Percentiles rank a stretch among this genome's conserved stretches.
phyloP scores from a whole-genome alignment of 2,888 invertebrate genomes.

The Microplitis manilae region DNA sequence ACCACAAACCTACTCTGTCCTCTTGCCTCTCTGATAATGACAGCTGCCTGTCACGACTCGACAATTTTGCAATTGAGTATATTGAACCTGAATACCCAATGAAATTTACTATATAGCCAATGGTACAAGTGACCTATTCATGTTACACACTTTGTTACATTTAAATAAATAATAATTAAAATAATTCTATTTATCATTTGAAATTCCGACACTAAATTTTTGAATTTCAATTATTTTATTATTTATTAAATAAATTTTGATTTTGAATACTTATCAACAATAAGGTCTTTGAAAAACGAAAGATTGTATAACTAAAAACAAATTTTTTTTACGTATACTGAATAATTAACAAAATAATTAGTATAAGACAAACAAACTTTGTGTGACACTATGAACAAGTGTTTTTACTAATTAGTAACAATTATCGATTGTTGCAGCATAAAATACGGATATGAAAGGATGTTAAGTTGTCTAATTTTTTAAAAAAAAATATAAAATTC shows the following conservation, averaged over 20 bases:
- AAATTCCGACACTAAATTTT: too few relatives aligned
- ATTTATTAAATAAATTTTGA: too few relatives aligned
- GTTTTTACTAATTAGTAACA: slow-evolving; percentile 1
- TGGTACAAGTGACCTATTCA: slow-evolving; percentile 23
- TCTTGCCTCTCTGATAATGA: slow-evolving; percentile 28
- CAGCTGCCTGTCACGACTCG: slow-evolving; percentile 44
- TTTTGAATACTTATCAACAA: too few relatives aligned
- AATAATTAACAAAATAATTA: slow-evolving; percentile 6
- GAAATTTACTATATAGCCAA: slow-evolving; percentile 28
- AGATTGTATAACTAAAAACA: neutral
- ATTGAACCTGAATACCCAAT: slow-evolving; percentile 55
- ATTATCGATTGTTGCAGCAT: neutral
- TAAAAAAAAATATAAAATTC: neutral
- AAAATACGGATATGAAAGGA: neutral
- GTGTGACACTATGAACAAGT: neutral
- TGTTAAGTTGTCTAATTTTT: neutral
- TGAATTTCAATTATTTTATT: too few relatives aligned
- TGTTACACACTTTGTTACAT: neutral
- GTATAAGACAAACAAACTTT: neutral
- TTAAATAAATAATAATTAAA: neutral
- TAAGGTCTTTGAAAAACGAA: neutral
- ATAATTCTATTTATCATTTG: too few relatives aligned
- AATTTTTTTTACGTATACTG: neutral
- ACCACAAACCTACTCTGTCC: neutral
- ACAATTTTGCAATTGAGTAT: slow-evolving; percentile 63